A percentile compares a stretch with the other conserved stretches of the same genome.
Evolutionary conservation across 2,888 invertebrate species (phyloP).

Genomic region (Heliconius cydno): DNA sequence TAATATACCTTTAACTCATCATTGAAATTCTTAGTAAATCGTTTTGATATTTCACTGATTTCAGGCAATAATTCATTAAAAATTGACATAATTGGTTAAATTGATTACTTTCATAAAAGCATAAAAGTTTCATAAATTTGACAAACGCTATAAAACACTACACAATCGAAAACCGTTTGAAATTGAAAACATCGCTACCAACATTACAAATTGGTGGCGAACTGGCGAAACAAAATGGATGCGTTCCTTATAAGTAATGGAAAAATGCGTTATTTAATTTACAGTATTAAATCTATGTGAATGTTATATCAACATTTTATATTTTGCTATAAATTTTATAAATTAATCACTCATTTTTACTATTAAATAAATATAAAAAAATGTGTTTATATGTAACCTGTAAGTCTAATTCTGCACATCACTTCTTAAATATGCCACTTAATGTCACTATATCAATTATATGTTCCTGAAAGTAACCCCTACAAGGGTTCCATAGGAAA

Average conservation of each 20-base stretch:
- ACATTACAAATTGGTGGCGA: conserved; percentile 3
- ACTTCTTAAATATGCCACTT: not conserved
- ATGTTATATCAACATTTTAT: too few species aligned
- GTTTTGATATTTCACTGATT: conserved; percentile 65
- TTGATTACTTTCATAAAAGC: conserved; percentile 61
- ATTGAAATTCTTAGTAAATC: conserved; percentile 61
- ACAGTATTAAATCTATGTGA: too few species aligned
- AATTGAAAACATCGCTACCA: conserved; percentile 67
- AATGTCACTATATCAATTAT: not conserved
- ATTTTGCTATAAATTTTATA: not conserved
- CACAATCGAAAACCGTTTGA: conserved; percentile 78
- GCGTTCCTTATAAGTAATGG: conserved; percentile 2
- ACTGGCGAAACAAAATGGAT: not conserved
- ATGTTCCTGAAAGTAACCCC: too few species aligned
- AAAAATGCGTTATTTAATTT: not conserved
- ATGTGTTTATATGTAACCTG: not conserved
- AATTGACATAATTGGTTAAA: conserved; percentile 71
- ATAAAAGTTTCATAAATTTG: conserved; percentile 62
- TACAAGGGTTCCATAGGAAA: too few species aligned
- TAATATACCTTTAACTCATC: conserved; percentile 69
- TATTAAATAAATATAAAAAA: not conserved
- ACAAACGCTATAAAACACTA: conserved; percentile 70
- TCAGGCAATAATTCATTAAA: conserved; percentile 72
- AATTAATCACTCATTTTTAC: not conserved
- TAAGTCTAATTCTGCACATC: not conserved